Conservation (phyloP, 2,113 vertebrate genomes). For the Ceyx cyanopectus region DNA sequence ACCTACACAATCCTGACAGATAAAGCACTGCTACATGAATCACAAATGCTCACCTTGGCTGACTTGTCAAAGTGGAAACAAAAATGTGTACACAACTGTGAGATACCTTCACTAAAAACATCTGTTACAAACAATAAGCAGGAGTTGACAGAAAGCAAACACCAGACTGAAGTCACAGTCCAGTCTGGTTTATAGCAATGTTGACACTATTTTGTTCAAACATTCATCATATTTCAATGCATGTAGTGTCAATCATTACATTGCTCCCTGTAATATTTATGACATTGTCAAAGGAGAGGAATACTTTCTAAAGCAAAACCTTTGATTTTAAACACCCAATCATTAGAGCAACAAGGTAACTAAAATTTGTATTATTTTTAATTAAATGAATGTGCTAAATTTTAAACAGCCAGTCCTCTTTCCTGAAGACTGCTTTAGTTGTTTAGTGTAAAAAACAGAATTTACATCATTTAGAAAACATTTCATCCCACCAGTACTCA, state of each 20-base stretch:
- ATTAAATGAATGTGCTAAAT: not conserved
- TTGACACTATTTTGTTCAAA: not conserved
- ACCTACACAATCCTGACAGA: not conserved
- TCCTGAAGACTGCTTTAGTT: not conserved
- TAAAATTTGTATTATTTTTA: not conserved
- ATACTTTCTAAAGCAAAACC: not conserved
- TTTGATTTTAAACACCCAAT: not conserved
- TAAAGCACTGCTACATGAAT: not conserved
- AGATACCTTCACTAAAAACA: not conserved
- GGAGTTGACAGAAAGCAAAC: not conserved
- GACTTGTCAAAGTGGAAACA: not conserved
- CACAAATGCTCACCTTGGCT: not conserved
- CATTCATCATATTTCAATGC: not conserved
- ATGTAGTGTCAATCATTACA: fast-evolving
- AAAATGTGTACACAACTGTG: not conserved
- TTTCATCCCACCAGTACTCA: not conserved
- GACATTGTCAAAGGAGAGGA: not conserved
- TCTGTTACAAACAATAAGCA: not conserved
- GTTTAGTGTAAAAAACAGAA: not conserved
- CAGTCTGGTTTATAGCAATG: not conserved
- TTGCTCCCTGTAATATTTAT: not conserved
- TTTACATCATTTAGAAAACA: not conserved
- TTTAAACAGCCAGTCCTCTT: not conserved
- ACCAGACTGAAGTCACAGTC: not conserved
- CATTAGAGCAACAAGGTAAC: not conserved